Base-by-base conservation (phyloP, 2,113 vertebrate species). In the Chrysochloris asiatica region DNA sequence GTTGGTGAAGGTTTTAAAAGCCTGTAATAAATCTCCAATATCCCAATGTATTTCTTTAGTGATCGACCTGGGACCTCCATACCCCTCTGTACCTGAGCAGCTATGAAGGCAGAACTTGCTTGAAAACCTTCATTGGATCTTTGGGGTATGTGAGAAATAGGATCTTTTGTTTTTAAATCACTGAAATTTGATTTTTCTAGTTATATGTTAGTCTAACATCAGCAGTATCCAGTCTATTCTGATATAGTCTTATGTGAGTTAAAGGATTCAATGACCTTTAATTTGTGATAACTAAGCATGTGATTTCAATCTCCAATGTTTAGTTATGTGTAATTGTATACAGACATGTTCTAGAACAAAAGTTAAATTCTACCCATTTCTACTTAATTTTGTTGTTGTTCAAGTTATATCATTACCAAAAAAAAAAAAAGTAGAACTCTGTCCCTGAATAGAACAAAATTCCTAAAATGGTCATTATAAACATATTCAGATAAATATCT, bases 391-490 rank as follows among this genome's bases (percentile, higher is more conserved):
- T 61, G 24, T 61, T 26, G 8, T 28, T 10, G 21, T 61, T 61
- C 26, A 61, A 26, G 26, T 61, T 56, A 56, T 56, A 63, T 87
- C 17, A 59, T 92, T 47, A 67, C 19, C n/a, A 36, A 38, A 69
- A 52, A 45, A 26, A 67, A 56, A 63, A 76, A 47, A 65, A 88
- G 9, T 30, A 26, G 22, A 77, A 72, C 45, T 71, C 12, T 76
- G 26, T 71, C 43, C 48, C 47, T 30, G 8, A 79, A 3, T 78
- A 41, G 38, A 91, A 92, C 1, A 54, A 65, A 93, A 89, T 90
- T 90, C 82, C 92, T 90, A 63, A 90, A 90, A 96, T 86, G 83
- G 85, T 83, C 89, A 94, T 90, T 73, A 88, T 59, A 81, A 89
- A 61, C 48, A 77, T 41, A 11, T 85, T 91, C 38, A 92, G 94